A percentile compares a stretch with the other conserved stretches of the same genome.
These are phyloP conservation scores for Tiaroga cobitis DNA, from an alignment of 2,797 vertebrate species.

Conservation along the genomic window DNA sequence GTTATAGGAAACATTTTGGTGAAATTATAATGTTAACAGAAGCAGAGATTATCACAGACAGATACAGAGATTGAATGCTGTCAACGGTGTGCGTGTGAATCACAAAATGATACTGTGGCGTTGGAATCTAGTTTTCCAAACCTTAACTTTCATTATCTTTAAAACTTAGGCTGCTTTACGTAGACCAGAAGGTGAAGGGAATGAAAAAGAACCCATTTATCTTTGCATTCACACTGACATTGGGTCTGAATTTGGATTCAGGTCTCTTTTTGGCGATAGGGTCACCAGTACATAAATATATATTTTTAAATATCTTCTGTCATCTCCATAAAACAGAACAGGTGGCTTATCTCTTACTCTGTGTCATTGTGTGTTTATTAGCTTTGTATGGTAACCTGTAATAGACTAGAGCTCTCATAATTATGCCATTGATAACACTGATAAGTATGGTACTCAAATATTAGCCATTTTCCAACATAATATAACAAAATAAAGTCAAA, in stretches of 20 bases:
- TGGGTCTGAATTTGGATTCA: not conserved
- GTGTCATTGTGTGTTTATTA: too few species aligned
- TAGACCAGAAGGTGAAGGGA: not conserved
- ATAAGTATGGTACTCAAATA: too few species aligned
- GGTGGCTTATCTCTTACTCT: too few species aligned
- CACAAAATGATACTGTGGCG: not conserved
- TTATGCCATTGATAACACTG: not conserved
- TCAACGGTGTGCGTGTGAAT: not conserved
- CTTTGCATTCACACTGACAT: not conserved
- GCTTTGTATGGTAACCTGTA: not conserved
- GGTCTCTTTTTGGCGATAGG: not conserved
- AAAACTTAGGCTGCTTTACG: not conserved
- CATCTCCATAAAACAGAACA: not conserved
- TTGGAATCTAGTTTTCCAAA: not conserved
- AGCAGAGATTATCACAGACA: not conserved
- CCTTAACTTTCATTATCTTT: constrained; percentile 14
- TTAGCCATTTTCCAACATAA: too few species aligned
- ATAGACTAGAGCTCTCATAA: not conserved
- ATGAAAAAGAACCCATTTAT: not conserved
- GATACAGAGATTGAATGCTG: not conserved
- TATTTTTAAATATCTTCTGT: not conserved
- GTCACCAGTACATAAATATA: not conserved
- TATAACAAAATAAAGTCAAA: too few species aligned
- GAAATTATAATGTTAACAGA: not conserved
- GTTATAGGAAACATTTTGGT: not conserved